Conservation (phyloP, 2,113 vertebrate species). For the Bostrychus sinensis region DNA sequence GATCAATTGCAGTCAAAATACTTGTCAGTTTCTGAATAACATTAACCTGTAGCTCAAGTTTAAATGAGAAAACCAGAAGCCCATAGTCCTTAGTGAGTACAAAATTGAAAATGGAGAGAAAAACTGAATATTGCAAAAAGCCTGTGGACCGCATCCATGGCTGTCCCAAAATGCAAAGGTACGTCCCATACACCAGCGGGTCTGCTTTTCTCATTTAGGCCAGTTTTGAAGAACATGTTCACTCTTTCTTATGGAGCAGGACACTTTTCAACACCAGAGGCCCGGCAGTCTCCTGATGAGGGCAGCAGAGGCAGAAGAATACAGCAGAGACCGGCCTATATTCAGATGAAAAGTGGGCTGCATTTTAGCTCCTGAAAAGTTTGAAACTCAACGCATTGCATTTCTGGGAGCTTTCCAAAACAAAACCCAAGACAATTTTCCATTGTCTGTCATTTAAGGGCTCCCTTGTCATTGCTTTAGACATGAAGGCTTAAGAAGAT, state of each 20-base stretch:
- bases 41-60: background rate
- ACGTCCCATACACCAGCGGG: slow-evolving; percentile 39
- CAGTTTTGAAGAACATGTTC: slow-evolving; percentile 62
- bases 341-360: slow-evolving; percentile 34
- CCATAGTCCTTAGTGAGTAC: slow-evolving; percentile 26
- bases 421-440: slow-evolving; percentile 43
- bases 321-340: slow-evolving; percentile 20
- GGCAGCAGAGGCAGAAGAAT: slow-evolving; percentile 59
- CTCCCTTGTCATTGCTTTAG: slow-evolving; percentile 31
- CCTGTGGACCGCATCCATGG: slow-evolving; percentile 50
- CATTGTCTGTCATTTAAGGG: slow-evolving; percentile 35
- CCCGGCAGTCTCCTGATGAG: slow-evolving; percentile 61
- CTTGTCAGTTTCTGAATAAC: background rate
- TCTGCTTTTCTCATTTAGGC: slow-evolving; percentile 69
- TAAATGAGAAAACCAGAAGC: slow-evolving; percentile 38
- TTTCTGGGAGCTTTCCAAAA: slow-evolving; percentile 31
- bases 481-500: slow-evolving; percentile 18
- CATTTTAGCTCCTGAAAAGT: slow-evolving; percentile 45
- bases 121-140: slow-evolving; percentile 47
- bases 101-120: slow-evolving; percentile 65
- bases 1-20: background rate
- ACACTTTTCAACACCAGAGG: slow-evolving; percentile 62
- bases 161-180: slow-evolving; percentile 35
- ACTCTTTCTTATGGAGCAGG: slow-evolving; percentile 56
- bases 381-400: slow-evolving; percentile 41